These are phyloP conservation scores for Platycercus adscitus DNA, from an alignment of 2,113 vertebrate genomes.

Conservation along the genomic window DNA sequence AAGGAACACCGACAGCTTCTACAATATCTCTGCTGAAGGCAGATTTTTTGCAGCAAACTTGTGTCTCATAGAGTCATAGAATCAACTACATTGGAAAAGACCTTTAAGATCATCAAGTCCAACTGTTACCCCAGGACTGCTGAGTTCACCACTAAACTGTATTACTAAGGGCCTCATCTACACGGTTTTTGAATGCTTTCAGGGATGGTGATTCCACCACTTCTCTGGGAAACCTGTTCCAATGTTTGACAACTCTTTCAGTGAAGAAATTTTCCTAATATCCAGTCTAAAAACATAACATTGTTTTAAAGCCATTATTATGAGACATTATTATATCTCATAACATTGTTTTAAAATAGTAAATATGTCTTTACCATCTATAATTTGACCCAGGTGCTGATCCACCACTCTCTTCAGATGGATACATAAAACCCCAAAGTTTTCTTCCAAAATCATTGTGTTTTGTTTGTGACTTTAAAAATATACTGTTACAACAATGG, in stretches of 20 bases:
- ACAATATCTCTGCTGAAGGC: neutral
- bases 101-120: neutral
- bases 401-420: neutral
- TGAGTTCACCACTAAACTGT: neutral
- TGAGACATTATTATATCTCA: neutral
- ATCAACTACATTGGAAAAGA: neutral
- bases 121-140: neutral
- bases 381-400: neutral
- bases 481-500: neutral
- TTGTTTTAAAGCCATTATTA: neutral
- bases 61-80: neutral
- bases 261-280: neutral
- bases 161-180: neutral
- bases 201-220: neutral
- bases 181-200: neutral
- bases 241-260: neutral
- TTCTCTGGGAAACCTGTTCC: neutral
- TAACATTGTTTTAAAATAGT: neutral
- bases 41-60: neutral
- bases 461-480: conserved; percentile 27
- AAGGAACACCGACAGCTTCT: neutral
- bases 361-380: neutral
- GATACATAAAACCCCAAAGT: neutral
- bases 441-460: neutral
- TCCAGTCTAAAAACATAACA: neutral